Evolutionary conservation across 2,797 vertebrate genomes (phyloP).

Genomic region (Naso thynnoides): DNA sequence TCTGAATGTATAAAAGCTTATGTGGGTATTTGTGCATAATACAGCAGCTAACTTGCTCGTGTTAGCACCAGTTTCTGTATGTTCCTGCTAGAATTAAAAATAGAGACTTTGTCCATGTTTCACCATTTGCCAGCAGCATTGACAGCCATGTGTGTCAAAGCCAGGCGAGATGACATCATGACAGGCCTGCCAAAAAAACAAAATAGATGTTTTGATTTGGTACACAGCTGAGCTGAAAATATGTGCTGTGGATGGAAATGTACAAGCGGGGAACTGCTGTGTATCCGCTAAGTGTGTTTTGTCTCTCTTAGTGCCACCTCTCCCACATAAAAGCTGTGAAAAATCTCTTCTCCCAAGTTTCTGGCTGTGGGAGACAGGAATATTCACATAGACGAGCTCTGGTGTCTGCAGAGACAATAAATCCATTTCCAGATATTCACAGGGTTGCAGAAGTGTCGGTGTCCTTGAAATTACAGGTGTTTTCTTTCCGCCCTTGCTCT

Average conservation of each 20-base stretch:
- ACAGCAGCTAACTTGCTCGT: not conserved
- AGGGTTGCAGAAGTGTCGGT: not conserved
- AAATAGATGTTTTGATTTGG: conserved; percentile 68
- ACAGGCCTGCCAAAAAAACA: conserved; percentile 64
- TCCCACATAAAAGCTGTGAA: conserved; percentile 48
- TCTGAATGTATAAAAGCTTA: not conserved
- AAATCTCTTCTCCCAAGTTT: conserved; percentile 32
- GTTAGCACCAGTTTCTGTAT: conserved; percentile 17
- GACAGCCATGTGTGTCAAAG: conserved; percentile 57
- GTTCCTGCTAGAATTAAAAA: conserved; percentile 44
- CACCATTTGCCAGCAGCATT: conserved; percentile 36
- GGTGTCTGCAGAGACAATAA: conserved; percentile 26
- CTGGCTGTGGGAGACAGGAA: conserved; percentile 11
- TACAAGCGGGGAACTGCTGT: conserved; percentile 24
- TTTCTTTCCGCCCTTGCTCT: conserved; percentile 8
- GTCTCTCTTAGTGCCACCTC: conserved; percentile 49
- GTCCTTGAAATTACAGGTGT: conserved; percentile 34
- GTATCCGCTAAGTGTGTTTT: conserved; percentile 38
- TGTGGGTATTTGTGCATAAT: not conserved
- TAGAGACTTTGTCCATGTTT: conserved; percentile 50
- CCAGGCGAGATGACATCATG: conserved; percentile 48
- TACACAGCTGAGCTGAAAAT: conserved; percentile 61
- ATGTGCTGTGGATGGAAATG: conserved; percentile 47
- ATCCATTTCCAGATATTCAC: conserved; percentile 14
- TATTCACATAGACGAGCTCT: conserved; percentile 24